Base-by-base conservation (phyloP, 2,888 invertebrate genomes). In the Ormia ochracea region DNA sequence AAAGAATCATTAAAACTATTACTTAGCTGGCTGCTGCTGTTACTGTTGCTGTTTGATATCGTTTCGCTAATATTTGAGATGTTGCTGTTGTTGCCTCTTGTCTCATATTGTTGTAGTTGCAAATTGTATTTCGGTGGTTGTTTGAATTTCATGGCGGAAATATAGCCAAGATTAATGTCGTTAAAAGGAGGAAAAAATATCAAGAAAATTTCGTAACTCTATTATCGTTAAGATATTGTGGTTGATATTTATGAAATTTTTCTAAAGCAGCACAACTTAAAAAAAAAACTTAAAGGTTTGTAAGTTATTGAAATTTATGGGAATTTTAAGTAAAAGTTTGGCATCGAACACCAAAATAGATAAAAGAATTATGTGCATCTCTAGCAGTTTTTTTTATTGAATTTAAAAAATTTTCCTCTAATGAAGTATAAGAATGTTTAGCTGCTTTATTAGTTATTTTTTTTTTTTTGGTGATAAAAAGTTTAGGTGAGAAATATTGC, bases 151-250 rank as follows among this genome's bases (percentile, higher is more conserved):
- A 78, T 76, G 75, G 81, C 81, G 78, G 81, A 81, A 81, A 81
- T 69, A 73, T 75, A 78, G 74, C 65, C 74, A 81, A 78, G 81
- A 81, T 78, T 81, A 81, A 81, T 81, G 81, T 81, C 81, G 81
- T 78, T 81, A 75, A 78, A 80, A 72, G 31, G 26, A 26, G 12
- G 21, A 66, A 45, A 17, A 33, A 12, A 3, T 45, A 58, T 41
- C n/a, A 77, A 38, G 48, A 48, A 70, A 82, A 73, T 80, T 82
- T 82, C 82, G 82, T 80, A 82, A 82, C 82, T 81, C 75, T 80
- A 80, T 82, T 82, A 82, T 82, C 82, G 74, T 65, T 58, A 50
- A 63, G 80, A 80, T 76, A 68, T 78, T 78, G 66, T 69, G 56
- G 68, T 75, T 75, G 81, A 75, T 78, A 78, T 78, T 78, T 78